phyloP scores from a whole-genome alignment of 2,113 vertebrate species.

The Orientallactaga bullata region DNA sequence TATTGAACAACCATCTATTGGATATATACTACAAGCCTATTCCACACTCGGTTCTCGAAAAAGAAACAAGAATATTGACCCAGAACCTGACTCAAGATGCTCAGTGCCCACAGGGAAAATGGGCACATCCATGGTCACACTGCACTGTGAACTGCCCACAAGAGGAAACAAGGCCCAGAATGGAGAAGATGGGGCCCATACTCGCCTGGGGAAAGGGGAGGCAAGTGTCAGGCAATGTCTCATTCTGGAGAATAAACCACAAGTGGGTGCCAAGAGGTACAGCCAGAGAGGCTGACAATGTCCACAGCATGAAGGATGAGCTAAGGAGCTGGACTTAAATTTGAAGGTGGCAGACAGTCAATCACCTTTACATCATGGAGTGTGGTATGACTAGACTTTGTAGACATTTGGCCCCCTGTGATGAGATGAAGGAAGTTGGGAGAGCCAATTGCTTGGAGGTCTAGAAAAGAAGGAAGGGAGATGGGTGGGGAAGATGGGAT shows the following conservation, averaged over 20 bases:
- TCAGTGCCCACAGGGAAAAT: not conserved
- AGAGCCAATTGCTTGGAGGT: accelerated
- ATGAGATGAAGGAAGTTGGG: accelerated
- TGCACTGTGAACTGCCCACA: accelerated
- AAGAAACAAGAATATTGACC: not conserved
- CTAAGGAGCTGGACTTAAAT: too few species aligned
- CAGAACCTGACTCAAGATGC: not conserved
- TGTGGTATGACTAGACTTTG: not conserved
- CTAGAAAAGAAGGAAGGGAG: not conserved
- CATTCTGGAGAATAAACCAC: not conserved
- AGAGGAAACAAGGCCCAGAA: accelerated
- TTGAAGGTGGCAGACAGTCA: not conserved
- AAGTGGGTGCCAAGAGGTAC: not conserved
- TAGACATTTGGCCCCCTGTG: too few species aligned
- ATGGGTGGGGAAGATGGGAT: not conserved
- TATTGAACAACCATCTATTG: not conserved
- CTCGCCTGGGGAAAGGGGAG: not conserved
- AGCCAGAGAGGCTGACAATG: too few species aligned
- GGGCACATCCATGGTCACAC: not conserved
- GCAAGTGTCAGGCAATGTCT: too few species aligned
- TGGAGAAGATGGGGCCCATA: not conserved
- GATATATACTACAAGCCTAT: too few species aligned
- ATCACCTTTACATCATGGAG: not conserved
- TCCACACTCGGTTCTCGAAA: not conserved
- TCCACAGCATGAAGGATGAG: not conserved